These are phyloP conservation scores for Pycnomerus fuliginosus DNA, from an alignment of 2,888 invertebrate species.

Conservation along the genomic window DNA sequence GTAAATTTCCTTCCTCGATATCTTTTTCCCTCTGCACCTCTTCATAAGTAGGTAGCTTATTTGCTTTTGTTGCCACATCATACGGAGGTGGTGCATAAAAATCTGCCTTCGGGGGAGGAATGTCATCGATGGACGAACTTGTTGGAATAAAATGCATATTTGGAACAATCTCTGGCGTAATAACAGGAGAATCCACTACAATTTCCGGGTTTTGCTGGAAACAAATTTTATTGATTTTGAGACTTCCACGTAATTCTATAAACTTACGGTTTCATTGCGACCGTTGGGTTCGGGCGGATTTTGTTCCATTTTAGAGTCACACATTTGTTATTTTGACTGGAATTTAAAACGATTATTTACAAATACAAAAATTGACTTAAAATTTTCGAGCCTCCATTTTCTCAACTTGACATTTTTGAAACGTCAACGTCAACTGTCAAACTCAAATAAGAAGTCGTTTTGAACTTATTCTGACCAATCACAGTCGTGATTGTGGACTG, in stretches of 20 bases:
- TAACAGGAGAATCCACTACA: conserved; percentile 19
- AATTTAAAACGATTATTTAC: too few relatives aligned
- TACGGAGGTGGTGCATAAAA: conserved; percentile 88
- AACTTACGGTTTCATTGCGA: conserved; percentile 19
- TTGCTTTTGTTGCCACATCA: conserved; percentile 73
- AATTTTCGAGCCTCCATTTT: too few relatives aligned
- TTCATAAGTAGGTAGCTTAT: conserved; percentile 85
- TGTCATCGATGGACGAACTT: conserved; percentile 56
- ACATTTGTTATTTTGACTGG: too few relatives aligned
- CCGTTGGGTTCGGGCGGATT: conserved; percentile 30
- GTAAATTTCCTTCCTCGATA: conserved; percentile 64
- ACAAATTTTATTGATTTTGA: conserved; percentile 7
- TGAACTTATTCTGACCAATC: too few relatives aligned
- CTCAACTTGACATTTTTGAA: too few relatives aligned
- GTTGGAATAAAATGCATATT: conserved; percentile 31
- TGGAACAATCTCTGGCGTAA: conserved; percentile 19
- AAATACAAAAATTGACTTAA: too few relatives aligned
- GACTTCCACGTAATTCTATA: not conserved
- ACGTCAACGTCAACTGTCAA: too few relatives aligned
- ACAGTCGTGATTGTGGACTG: too few relatives aligned
- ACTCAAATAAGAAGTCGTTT: too few relatives aligned
- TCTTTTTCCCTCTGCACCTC: conserved; percentile 88
- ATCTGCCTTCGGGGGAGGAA: conserved; percentile 81
- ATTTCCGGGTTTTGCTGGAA: conserved; percentile 10
- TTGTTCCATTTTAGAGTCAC: conserved; percentile 36